phyloP scores from a whole-genome alignment of 2,113 vertebrate species.

The Oreochromis aureus region DNA sequence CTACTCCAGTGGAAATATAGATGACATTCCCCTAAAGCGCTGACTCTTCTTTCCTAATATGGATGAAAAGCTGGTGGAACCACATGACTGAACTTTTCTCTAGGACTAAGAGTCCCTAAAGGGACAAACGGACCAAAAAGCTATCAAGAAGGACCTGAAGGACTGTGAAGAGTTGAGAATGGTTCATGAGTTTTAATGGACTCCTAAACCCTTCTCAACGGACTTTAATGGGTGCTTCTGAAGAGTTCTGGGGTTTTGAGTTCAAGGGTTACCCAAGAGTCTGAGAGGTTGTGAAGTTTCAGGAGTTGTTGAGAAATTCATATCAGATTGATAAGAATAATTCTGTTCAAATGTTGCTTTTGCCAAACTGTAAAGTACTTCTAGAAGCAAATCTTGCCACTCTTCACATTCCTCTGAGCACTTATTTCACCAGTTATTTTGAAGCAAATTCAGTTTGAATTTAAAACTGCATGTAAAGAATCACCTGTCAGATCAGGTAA shows the following conservation, averaged over 20 bases:
- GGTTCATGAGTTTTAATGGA: not conserved
- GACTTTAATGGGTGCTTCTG: not conserved
- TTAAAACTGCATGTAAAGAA: not conserved
- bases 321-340: not conserved
- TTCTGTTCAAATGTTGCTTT: not conserved
- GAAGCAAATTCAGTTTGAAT: not conserved
- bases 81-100: not conserved
- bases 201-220: not conserved
- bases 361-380: not conserved
- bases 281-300: not conserved
- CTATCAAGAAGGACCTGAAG: not conserved
- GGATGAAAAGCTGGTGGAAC: not conserved
- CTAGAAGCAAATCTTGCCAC: fast-evolving
- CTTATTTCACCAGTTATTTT: not conserved
- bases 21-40: not conserved
- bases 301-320: not conserved
- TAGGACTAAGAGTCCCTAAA: not conserved
- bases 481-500: not conserved
- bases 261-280: not conserved
- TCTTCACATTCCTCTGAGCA: not conserved
- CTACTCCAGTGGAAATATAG: not conserved
- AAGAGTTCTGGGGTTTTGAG: not conserved
- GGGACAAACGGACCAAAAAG: not conserved
- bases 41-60: not conserved
- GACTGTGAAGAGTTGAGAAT: not conserved